Percentiles rank a stretch among this genome's conserved stretches.
Conservation (phyloP, 2,797 vertebrate species). For the Chelonia mydas region DNA sequence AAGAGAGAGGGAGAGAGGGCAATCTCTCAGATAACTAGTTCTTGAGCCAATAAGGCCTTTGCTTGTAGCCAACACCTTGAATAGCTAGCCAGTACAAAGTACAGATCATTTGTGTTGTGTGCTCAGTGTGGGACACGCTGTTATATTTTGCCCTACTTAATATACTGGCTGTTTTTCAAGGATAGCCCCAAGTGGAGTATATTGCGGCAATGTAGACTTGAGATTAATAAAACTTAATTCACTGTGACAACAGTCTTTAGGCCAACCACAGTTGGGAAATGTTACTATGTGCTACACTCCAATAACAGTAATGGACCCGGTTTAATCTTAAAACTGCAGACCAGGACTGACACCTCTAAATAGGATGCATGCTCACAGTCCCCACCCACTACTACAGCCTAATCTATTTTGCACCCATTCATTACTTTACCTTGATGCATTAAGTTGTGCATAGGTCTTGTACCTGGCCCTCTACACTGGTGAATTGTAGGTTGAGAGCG, state of each 20-base stretch:
- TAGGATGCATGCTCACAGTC: background rate
- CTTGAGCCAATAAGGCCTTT: background rate
- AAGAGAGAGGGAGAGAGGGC: background rate
- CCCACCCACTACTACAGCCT: background rate
- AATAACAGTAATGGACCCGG: background rate
- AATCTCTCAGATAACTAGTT: background rate
- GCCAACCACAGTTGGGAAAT: background rate
- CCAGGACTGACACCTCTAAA: background rate
- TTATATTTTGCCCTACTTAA: background rate
- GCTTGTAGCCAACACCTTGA: background rate
- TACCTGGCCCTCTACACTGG: accelerated
- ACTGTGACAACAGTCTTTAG: background rate
- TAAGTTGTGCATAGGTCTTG: background rate
- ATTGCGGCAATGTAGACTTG: background rate
- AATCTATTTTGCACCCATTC: background rate
- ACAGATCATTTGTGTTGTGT: background rate
- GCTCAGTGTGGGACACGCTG: background rate
- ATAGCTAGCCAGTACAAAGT: background rate
- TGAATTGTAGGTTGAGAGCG: background rate
- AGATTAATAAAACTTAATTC: background rate
- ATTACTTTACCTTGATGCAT: background rate
- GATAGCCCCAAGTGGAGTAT: background rate
- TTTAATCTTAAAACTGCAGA: background rate
- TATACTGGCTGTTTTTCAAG: background rate
- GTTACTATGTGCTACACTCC: background rate